These are phyloP conservation scores for Vulpes lagopus DNA, from an alignment of 2,113 vertebrate genomes.

Conservation along the genomic window DNA sequence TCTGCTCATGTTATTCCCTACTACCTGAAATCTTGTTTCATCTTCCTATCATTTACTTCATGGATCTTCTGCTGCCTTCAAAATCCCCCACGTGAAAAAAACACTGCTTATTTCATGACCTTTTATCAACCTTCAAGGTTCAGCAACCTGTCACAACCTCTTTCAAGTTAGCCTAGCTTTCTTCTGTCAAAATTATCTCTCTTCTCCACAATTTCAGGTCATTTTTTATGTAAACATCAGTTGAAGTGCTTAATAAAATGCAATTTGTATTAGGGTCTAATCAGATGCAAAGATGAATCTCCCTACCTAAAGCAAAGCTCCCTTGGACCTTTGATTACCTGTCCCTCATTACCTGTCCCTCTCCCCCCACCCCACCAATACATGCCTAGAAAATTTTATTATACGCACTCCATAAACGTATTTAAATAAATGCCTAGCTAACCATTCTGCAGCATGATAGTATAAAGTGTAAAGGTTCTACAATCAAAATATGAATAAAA, in stretches of 20 bases:
- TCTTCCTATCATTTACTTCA: not conserved
- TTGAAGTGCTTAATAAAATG: not conserved
- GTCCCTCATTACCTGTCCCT: not conserved
- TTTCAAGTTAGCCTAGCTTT: not conserved
- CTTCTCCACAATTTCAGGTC: not conserved
- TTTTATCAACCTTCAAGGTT: not conserved
- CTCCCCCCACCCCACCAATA: not conserved
- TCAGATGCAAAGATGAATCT: not conserved
- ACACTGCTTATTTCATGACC: not conserved
- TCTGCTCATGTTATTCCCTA: not conserved
- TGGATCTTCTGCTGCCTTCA: not conserved
- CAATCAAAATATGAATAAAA: constrained; percentile 18
- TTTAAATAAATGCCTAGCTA: not conserved
- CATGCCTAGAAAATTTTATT: not conserved
- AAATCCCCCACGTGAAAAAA: not conserved
- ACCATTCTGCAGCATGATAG: not conserved
- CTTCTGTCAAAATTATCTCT: not conserved
- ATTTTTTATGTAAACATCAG: not conserved
- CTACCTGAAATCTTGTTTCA: not conserved
- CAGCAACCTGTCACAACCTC: not conserved
- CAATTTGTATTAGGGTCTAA: not conserved
- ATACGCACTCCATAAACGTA: not conserved
- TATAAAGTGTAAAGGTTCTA: not conserved
- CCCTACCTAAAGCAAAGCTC: not conserved
- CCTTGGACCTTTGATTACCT: not conserved